These are phyloP conservation scores for Seira sanloemensis DNA, from an alignment of 2,888 invertebrate genomes.

Conservation along the genomic window DNA sequence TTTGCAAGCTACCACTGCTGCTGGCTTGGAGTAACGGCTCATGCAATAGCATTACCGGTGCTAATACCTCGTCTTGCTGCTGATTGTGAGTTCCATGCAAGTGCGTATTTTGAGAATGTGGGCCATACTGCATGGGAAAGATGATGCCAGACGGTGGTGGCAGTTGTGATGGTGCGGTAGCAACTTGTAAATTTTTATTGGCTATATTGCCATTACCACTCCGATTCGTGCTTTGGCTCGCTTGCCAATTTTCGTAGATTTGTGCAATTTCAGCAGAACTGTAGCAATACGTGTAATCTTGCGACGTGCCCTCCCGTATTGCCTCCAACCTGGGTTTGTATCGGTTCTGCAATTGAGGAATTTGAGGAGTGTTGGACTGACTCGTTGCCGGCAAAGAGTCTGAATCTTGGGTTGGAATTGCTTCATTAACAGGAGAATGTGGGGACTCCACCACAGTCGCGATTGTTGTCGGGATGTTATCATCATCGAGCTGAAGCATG, in stretches of 20 bases:
- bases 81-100: not conserved
- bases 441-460: not conserved
- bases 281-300: constrained; percentile 65
- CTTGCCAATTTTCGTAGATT: constrained; percentile 72
- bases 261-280: constrained; percentile 46
- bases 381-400: too few species aligned
- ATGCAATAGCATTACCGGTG: not conserved
- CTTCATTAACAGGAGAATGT: not conserved
- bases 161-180: not conserved
- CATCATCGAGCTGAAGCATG: constrained; percentile 54
- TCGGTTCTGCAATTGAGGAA: constrained; percentile 53
- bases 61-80: constrained; percentile 24
- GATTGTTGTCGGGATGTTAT: constrained; percentile 19
- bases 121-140: constrained; percentile 14
- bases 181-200: constrained; percentile 21
- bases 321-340: constrained; percentile 64
- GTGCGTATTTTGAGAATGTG: constrained; percentile 24
- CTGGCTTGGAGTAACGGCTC: not conserved
- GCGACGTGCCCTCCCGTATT: constrained; percentile 69
- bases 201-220: not conserved
- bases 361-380: not conserved
- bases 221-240: not conserved
- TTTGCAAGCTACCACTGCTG: constrained; percentile 17
- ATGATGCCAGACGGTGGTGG: not conserved
- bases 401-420: not conserved